phyloP scores from a whole-genome alignment of 1,140 invertebrate species.

The Helicoverpa armigera region DNA sequence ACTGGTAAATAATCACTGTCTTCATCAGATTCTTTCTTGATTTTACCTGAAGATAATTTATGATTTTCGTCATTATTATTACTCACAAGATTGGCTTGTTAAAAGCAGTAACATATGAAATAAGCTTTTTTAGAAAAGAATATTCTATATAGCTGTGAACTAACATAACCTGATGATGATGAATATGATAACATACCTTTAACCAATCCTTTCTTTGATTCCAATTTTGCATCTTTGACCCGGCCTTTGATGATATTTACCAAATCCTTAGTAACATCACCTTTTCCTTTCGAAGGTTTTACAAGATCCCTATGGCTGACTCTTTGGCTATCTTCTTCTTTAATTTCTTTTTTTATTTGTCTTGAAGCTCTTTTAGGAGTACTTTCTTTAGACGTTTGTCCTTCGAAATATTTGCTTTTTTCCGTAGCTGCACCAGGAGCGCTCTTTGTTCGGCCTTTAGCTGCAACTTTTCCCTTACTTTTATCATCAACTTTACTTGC shows the following conservation, averaged over 20 bases:
- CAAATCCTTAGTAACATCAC: conserved; percentile 83
- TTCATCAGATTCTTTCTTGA: conserved; percentile 77
- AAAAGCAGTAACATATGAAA: no score
- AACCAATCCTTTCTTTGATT: conserved; percentile 67
- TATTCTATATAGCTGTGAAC: not conserved
- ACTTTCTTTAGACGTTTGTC: conserved; percentile 38
- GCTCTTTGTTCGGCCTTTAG: conserved; percentile 71
- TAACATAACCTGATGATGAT: not conserved
- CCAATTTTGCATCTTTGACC: conserved; percentile 80
- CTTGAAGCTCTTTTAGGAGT: conserved; percentile 50
- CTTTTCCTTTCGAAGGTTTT: conserved; percentile 68
- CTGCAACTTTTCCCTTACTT: conserved; percentile 51
- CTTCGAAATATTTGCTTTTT: conserved; percentile 78
- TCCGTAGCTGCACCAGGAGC: conserved; percentile 61
- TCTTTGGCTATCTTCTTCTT: conserved; percentile 65
- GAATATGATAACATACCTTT: conserved; percentile 65
- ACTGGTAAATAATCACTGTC: conserved; percentile 86
- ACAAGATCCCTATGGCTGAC: conserved; percentile 77
- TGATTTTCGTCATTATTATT: not conserved
- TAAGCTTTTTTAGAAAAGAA: no score
- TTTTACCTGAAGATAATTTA: conserved; percentile 65
- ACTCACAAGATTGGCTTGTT: no score
- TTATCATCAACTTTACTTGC: conserved; percentile 49
- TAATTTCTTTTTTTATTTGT: conserved; percentile 54
- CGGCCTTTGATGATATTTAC: conserved; percentile 82